These are phyloP conservation scores for Scomber japonicus DNA, from an alignment of 2,113 vertebrate genomes.

Conservation along the genomic window DNA sequence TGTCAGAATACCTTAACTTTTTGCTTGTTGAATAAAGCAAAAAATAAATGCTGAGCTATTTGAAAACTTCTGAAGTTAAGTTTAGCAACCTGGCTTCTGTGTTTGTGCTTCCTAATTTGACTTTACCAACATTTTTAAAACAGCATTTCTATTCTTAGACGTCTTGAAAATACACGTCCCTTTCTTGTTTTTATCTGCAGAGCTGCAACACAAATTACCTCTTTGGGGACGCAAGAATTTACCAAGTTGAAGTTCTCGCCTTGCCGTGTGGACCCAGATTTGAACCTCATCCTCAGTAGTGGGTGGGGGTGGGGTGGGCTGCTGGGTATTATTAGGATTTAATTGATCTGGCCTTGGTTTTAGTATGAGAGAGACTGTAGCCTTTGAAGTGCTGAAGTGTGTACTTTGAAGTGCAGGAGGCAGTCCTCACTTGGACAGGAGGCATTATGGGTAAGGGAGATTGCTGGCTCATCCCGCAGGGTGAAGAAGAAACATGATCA, in stretches of 20 bases:
- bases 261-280: conserved; percentile 25
- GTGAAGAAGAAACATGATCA: conserved; percentile 52
- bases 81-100: background rate
- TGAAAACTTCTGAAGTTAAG: background rate
- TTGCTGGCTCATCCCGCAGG: conserved; percentile 58
- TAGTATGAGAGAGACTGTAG: conserved; percentile 39
- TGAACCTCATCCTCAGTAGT: conserved; percentile 34
- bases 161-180: background rate
- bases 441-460: conserved; percentile 60
- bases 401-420: conserved; percentile 74
- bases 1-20: background rate
- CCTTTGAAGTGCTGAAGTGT: conserved; percentile 71
- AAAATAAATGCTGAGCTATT: background rate
- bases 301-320: background rate
- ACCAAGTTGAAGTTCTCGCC: conserved; percentile 29
- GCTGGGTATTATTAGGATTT: conserved; percentile 62
- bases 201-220: conserved; percentile 15
- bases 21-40: background rate
- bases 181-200: background rate
- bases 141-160: conserved; percentile 10
- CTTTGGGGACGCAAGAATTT: conserved; percentile 25
- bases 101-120: background rate
- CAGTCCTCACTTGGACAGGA: conserved; percentile 52
- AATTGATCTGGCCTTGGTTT: conserved; percentile 63
- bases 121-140: background rate